Evolutionary conservation across 2,797 vertebrate genomes (phyloP).

Genomic region (Sebastes hopkinsi): DNA sequence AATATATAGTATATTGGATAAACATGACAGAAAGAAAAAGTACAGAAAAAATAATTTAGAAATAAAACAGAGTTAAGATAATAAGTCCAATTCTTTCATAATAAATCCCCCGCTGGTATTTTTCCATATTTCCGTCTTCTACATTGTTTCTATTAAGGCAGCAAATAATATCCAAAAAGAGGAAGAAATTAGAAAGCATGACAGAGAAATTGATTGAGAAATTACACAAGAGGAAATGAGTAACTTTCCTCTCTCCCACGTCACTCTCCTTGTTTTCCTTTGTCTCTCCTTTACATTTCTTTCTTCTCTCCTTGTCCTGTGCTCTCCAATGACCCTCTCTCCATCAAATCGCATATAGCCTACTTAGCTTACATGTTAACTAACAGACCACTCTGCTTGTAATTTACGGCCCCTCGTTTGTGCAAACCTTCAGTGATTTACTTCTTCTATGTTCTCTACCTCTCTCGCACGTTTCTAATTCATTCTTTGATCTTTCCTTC

Average conservation of each 20-base stretch:
- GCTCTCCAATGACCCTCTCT: slow-evolving; percentile 1
- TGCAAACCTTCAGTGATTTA: slow-evolving; percentile 25
- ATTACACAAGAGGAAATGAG: background rate
- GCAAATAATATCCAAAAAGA: background rate
- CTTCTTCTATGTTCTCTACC: background rate
- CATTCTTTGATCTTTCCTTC: slow-evolving; percentile 11
- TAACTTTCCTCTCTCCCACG: background rate
- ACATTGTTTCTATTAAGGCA: background rate
- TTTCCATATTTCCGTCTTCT: background rate
- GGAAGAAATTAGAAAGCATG: background rate
- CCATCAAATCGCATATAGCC: slow-evolving; percentile 13
- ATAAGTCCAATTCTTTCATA: background rate
- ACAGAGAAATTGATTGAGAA: background rate
- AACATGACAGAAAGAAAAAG: background rate
- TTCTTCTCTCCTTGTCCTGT: background rate
- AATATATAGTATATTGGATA: background rate
- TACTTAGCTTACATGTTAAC: slow-evolving; percentile 37
- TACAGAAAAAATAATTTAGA: background rate
- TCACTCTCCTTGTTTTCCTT: background rate
- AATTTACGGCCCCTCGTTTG: slow-evolving; percentile 4
- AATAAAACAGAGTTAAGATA: background rate
- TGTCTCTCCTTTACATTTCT: background rate
- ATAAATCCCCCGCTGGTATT: background rate
- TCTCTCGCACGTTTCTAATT: background rate
- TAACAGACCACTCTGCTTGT: slow-evolving; percentile 2